Percentiles rank a stretch among this genome's conserved stretches.
Evolutionary conservation across 1,140 invertebrate species (phyloP).

Genomic region (Lutraria rhynchaena): DNA sequence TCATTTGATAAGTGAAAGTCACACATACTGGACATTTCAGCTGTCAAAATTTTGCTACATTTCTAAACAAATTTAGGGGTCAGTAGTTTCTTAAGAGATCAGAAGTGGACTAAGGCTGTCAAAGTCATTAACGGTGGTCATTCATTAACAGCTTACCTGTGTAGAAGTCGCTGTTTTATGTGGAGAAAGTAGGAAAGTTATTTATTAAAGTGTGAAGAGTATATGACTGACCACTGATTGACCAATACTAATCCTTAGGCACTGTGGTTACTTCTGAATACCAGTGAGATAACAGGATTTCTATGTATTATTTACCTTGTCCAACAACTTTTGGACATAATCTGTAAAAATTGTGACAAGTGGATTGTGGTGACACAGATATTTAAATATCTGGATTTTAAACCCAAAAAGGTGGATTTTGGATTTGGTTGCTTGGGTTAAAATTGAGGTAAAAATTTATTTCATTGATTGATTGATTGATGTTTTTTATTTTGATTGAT

Average conservation of each 20-base stretch:
- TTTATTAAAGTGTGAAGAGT: slow-evolving; percentile 27
- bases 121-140: slow-evolving; percentile 17
- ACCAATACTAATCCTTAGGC: slow-evolving; percentile 27
- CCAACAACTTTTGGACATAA: too few relatives aligned
- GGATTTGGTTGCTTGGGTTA: too few relatives aligned
- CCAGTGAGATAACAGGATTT: too few relatives aligned
- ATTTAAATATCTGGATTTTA: too few relatives aligned
- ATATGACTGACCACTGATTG: not conserved
- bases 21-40: not conserved
- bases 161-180: not conserved
- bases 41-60: slow-evolving; percentile 33
- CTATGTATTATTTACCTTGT: too few relatives aligned
- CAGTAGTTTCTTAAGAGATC: slow-evolving; percentile 14
- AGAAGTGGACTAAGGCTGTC: slow-evolving; percentile 27
- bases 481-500: too few relatives aligned
- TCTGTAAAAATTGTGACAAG: too few relatives aligned
- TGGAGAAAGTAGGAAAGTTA: not conserved
- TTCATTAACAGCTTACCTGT: slow-evolving; percentile 21
- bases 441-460: too few relatives aligned
- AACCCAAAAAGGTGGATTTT: too few relatives aligned
- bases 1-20: slow-evolving; percentile 13
- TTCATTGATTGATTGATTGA: too few relatives aligned
- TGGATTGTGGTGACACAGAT: too few relatives aligned
- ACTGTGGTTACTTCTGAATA: not conserved
- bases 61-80: slow-evolving; percentile 17